Conservation (phyloP, 2,113 vertebrate species). For the Callochromis pleurospilus region DNA sequence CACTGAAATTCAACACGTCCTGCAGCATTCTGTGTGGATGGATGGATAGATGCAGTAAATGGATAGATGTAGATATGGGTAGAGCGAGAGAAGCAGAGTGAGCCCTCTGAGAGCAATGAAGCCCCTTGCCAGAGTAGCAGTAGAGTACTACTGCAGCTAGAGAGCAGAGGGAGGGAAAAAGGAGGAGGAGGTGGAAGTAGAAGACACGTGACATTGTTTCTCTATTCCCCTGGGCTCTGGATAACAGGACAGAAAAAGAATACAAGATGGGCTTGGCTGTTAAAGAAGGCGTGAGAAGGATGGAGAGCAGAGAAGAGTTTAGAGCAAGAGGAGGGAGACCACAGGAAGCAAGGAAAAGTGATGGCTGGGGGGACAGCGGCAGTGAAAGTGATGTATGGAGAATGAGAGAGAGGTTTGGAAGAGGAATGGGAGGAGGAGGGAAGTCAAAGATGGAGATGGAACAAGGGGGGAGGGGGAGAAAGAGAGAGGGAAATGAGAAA, state of each 20-base stretch:
- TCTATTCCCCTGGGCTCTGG: conserved; percentile 40
- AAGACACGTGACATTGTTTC: conserved; percentile 45
- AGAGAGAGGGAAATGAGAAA: conserved; percentile 16
- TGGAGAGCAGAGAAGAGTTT: conserved; percentile 1
- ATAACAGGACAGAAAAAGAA: conserved; percentile 38
- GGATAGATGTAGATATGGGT: neutral
- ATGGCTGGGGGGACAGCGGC: neutral
- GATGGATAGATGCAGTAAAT: neutral
- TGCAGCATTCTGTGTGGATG: neutral
- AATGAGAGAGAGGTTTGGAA: conserved; percentile 4
- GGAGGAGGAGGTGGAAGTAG: conserved; percentile 7
- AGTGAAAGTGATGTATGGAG: conserved; percentile 38
- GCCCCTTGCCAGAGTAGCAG: conserved; percentile 3
- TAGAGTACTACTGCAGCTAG: conserved; percentile 33
- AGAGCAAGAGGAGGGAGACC: conserved; percentile 6
- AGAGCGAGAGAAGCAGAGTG: neutral
- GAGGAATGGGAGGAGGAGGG: conserved; percentile 20
- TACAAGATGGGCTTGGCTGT: conserved; percentile 20
- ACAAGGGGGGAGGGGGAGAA: neutral
- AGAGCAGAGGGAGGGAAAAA: conserved; percentile 10
- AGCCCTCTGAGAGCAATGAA: neutral
- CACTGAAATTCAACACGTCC: neutral
- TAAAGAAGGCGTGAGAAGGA: conserved; percentile 17
- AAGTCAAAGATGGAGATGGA: conserved; percentile 34
- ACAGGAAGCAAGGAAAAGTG: conserved; percentile 18